Conservation (phyloP, 2,113 vertebrate species). For the Varanus komodoensis region DNA sequence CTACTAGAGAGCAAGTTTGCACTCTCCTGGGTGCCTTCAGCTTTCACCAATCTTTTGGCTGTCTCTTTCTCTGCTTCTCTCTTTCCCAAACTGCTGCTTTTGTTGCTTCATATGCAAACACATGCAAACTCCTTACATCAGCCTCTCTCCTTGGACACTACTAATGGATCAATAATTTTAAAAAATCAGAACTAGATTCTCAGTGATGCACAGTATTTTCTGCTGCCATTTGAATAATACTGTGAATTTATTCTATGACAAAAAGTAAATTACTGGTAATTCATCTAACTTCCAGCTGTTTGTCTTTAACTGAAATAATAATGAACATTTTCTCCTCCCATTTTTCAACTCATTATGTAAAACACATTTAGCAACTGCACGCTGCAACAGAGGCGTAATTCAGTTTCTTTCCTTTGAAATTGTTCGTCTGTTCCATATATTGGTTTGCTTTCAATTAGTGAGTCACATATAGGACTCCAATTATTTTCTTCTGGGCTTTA, state of each 20-base stretch:
- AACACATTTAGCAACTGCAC: neutral
- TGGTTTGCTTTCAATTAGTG: neutral
- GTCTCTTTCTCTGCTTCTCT: neutral
- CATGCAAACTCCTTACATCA: neutral
- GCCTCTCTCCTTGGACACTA: neutral
- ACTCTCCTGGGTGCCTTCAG: too few species aligned
- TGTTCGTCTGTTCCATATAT: neutral
- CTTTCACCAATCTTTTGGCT: neutral
- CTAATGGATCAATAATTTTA: neutral
- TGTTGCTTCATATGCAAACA: neutral
- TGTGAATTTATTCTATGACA: conserved; percentile 36
- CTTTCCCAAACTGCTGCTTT: neutral
- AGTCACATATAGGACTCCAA: neutral
- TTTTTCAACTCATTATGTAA: conserved; percentile 37
- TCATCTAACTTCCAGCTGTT: conserved; percentile 26
- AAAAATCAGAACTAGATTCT: neutral
- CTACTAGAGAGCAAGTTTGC: too few species aligned
- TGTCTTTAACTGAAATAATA: conserved; percentile 21
- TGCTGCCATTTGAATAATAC: neutral
- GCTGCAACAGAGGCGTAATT: conserved; percentile 12
- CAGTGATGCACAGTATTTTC: neutral
- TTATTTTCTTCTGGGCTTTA: conserved; percentile 4
- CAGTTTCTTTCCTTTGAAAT: conserved; percentile 19
- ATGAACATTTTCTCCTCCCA: conserved; percentile 27
- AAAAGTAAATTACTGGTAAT: conserved; percentile 12